Percentiles rank a stretch among this genome's conserved stretches.
Evolutionary conservation across 2,888 invertebrate genomes (phyloP).

Genomic region (Nemoura dubitans): DNA sequence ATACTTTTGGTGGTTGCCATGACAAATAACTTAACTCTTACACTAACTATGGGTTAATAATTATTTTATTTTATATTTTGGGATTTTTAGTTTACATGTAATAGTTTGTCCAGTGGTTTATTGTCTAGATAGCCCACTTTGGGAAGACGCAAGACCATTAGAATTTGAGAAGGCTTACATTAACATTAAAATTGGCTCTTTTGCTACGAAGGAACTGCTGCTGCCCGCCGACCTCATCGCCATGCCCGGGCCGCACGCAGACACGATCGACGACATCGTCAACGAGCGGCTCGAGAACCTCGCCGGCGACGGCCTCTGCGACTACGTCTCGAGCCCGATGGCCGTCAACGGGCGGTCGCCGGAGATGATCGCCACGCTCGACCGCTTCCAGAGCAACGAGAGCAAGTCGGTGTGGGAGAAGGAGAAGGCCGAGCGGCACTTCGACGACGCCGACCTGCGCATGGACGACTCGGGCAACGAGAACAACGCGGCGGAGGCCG

Average conservation of each 20-base stretch:
- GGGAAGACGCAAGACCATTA: too few relatives aligned
- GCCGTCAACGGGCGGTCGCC: not conserved
- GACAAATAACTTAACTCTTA: too few relatives aligned
- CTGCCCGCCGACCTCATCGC: constrained; percentile 33
- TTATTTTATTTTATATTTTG: too few relatives aligned
- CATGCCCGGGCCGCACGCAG: not conserved
- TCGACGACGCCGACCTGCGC: not conserved
- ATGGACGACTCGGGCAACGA: not conserved
- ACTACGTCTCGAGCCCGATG: not conserved
- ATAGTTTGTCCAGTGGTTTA: too few relatives aligned
- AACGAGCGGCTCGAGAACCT: constrained; percentile 50
- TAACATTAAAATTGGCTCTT: too few relatives aligned
- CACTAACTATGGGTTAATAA: too few relatives aligned
- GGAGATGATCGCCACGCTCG: constrained; percentile 42
- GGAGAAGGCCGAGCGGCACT: not conserved
- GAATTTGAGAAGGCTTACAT: too few relatives aligned
- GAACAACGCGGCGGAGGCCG: not conserved
- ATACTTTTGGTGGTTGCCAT: not conserved
- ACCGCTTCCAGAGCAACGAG: constrained; percentile 35
- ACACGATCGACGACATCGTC: constrained; percentile 49
- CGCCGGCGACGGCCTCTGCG: constrained; percentile 9
- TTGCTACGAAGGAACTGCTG: not conserved
- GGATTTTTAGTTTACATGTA: too few relatives aligned
- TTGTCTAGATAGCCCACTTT: too few relatives aligned
- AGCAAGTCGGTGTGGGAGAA: constrained; percentile 33